These are phyloP conservation scores for Celastrina argiolus DNA, from an alignment of 2,888 invertebrate species.

Conservation along the genomic window DNA sequence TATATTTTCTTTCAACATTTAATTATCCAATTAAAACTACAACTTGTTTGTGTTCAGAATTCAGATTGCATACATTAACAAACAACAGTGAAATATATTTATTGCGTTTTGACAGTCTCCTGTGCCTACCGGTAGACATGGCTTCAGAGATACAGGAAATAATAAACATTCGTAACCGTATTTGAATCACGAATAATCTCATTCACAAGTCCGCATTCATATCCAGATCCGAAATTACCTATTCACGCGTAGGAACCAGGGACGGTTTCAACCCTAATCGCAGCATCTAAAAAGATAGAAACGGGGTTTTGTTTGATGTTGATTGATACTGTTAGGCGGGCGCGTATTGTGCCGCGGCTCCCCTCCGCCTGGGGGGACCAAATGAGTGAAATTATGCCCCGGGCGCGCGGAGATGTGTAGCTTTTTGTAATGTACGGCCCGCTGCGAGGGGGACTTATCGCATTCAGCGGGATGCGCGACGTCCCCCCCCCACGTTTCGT, in stretches of 20 bases:
- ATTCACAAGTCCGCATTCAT: neutral
- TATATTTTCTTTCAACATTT: neutral
- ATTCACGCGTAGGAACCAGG: conserved; percentile 3
- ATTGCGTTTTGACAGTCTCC: conserved; percentile 1
- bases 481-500: conserved; percentile 3
- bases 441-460: conserved; percentile 47
- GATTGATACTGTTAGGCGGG: conserved; percentile 76
- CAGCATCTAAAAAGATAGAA: conserved; percentile 45
- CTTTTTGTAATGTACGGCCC: conserved; percentile 73
- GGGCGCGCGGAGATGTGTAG: conserved; percentile 67
- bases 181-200: neutral
- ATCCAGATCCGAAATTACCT: conserved; percentile 1
- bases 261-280: conserved; percentile 53
- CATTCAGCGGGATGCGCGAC: neutral
- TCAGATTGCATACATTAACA: neutral
- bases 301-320: conserved; percentile 72
- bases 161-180: neutral
- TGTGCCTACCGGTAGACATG: neutral
- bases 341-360: conserved; percentile 64
- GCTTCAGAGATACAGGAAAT: neutral
- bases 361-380: conserved; percentile 57
- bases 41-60: neutral
- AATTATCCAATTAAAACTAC: neutral
- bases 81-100: neutral
- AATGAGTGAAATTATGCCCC: conserved; percentile 75